Evolutionary conservation across 2,888 invertebrate species (phyloP).

Genomic region (Proisotoma minuta): DNA sequence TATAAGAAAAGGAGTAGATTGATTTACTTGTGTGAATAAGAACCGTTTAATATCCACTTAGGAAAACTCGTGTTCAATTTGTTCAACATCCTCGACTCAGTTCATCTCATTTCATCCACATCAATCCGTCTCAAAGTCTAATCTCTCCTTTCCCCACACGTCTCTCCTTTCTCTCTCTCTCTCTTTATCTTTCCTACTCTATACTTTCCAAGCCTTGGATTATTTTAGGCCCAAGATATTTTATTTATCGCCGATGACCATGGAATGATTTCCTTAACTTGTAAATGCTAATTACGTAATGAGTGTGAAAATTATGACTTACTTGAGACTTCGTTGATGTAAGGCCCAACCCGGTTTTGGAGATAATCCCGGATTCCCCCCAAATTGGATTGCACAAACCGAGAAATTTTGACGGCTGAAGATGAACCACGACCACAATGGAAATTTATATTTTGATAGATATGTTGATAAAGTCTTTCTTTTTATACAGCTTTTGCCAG

Average conservation of each 20-base stretch:
- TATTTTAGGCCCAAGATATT: too few relatives aligned
- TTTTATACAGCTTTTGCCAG: too few relatives aligned
- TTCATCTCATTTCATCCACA: background rate
- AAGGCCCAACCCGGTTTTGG: constrained; percentile 46
- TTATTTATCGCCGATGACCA: too few relatives aligned
- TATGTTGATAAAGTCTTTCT: background rate
- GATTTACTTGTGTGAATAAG: too few relatives aligned
- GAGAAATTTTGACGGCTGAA: constrained; percentile 46
- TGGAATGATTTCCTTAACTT: too few relatives aligned
- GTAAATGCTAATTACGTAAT: too few relatives aligned
- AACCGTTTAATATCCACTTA: constrained; percentile 12
- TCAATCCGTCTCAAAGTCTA: too few relatives aligned
- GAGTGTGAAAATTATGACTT: too few relatives aligned
- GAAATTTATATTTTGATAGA: background rate
- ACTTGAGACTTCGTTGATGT: constrained; percentile 47
- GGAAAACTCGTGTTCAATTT: constrained; percentile 5
- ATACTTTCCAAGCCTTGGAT: too few relatives aligned
- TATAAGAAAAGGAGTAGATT: too few relatives aligned
- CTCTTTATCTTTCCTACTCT: too few relatives aligned
- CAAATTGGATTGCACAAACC: constrained; percentile 47
- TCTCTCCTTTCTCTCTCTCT: too few relatives aligned
- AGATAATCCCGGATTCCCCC: constrained; percentile 47
- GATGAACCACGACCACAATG: background rate
- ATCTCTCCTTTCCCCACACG: constrained; percentile 7
- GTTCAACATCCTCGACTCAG: constrained; percentile 2